Evolutionary conservation across 37 sponge, comb jelly and placozoan genomes (phyloP).

Genomic region (Dysidea cf. avara): DNA sequence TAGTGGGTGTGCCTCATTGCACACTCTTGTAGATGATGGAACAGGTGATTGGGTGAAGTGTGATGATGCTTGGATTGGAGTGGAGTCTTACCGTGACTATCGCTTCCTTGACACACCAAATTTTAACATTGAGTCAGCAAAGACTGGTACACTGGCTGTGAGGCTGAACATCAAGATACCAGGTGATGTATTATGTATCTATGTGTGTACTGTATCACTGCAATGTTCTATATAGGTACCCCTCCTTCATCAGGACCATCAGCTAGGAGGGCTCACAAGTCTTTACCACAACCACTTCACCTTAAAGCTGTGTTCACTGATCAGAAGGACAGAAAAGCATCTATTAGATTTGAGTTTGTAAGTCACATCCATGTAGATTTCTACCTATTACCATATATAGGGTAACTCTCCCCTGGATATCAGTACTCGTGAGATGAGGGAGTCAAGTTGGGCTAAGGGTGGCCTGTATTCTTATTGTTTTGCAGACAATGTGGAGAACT

Average conservation of each 20-base stretch:
- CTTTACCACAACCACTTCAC: conserved; percentile 70
- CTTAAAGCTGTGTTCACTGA: conserved; percentile 52
- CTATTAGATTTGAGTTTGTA: conserved; percentile 63
- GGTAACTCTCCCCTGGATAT: conserved; percentile 25
- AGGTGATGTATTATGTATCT: conserved; percentile 23
- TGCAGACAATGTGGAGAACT: conserved; percentile 31
- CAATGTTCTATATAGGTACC: background rate
- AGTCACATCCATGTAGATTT: background rate
- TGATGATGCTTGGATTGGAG: conserved; percentile 27
- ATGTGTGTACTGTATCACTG: background rate
- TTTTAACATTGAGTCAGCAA: conserved; percentile 39
- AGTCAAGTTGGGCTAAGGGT: conserved; percentile 5
- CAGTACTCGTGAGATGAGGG: conserved; percentile 16
- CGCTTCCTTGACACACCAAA: conserved; percentile 39
- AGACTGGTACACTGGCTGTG: conserved; percentile 30
- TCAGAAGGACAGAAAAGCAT: conserved; percentile 30
- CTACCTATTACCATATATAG: background rate
- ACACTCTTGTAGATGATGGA: background rate
- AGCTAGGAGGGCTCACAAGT: conserved; percentile 32
- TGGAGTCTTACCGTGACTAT: background rate
- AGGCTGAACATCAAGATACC: conserved; percentile 36
- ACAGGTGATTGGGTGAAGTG: conserved; percentile 49
- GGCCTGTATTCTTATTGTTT: conserved; percentile 17
- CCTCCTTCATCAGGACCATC: conserved; percentile 9
- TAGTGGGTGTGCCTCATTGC: background rate